A percentile compares a stretch with the other conserved stretches of the same genome.
Conservation (phyloP, 2,797 vertebrate species). For the Alfaro cultratus region DNA sequence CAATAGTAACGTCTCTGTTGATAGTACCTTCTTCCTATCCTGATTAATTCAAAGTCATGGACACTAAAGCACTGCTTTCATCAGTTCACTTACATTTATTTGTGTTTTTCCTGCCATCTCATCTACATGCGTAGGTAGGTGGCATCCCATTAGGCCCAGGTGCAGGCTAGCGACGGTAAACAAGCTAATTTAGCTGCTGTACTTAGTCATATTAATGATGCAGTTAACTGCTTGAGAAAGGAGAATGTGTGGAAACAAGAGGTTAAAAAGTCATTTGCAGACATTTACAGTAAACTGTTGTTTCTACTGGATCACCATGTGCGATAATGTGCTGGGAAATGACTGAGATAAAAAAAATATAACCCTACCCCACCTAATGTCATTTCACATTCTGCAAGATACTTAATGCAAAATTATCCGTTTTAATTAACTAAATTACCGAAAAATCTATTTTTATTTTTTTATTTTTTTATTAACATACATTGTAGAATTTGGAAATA, state of each 20-base stretch:
- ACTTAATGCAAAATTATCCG: background rate
- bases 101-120: constrained; percentile 13
- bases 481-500: background rate
- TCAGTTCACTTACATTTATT: constrained; percentile 57
- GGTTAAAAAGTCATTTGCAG: constrained; percentile 1
- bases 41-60: constrained; percentile 51
- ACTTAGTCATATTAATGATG: constrained; percentile 11
- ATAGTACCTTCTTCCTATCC: background rate
- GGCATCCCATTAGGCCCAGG: constrained; percentile 11
- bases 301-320: background rate
- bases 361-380: background rate
- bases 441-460: background rate
- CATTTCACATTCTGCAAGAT: background rate
- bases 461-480: background rate
- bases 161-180: constrained; percentile 18
- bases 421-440: background rate
- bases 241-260: background rate
- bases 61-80: constrained; percentile 42
- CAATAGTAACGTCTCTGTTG: background rate
- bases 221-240: constrained; percentile 11
- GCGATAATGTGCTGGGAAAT: constrained; percentile 3
- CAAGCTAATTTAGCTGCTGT: constrained; percentile 9
- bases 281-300: background rate
- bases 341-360: constrained; percentile 2
- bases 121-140: constrained; percentile 17